Conservation (phyloP, 2,797 vertebrate genomes). For the Otus scops region DNA sequence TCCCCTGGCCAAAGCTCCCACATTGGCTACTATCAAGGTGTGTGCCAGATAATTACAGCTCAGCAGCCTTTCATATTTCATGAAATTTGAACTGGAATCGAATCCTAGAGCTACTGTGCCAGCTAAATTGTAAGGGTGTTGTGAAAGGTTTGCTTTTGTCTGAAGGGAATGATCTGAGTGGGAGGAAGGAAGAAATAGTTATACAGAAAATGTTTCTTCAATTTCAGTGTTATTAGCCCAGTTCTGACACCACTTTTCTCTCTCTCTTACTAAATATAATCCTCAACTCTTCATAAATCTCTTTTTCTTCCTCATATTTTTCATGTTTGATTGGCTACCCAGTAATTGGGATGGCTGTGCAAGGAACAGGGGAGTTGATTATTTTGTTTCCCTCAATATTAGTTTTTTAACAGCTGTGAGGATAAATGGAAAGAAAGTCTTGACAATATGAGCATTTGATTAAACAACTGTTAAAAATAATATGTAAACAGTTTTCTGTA, state of each 20-base stretch:
- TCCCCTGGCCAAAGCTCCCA: neutral
- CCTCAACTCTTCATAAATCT: neutral
- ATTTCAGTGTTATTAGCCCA: neutral
- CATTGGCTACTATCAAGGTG: neutral
- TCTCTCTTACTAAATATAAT: neutral
- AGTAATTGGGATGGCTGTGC: neutral
- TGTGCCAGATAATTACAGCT: neutral
- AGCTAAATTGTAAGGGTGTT: neutral
- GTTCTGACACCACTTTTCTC: neutral
- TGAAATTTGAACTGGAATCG: neutral
- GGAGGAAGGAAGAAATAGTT: neutral
- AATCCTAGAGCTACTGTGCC: neutral
- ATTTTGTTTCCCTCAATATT: neutral
- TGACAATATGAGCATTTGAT: neutral
- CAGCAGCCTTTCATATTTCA: neutral
- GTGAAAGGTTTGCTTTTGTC: neutral
- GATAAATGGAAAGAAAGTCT: neutral
- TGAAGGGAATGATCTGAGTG: neutral
- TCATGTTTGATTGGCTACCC: neutral
- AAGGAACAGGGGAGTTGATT: neutral
- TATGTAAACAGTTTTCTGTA: neutral
- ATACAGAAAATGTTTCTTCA: neutral
- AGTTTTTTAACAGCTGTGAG: neutral
- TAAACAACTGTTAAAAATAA: neutral
- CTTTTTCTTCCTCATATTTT: neutral